Percentiles rank a stretch among this genome's conserved stretches.
Evolutionary conservation across 2,113 vertebrate genomes (phyloP).

Genomic region (Grammomys surdaster): DNA sequence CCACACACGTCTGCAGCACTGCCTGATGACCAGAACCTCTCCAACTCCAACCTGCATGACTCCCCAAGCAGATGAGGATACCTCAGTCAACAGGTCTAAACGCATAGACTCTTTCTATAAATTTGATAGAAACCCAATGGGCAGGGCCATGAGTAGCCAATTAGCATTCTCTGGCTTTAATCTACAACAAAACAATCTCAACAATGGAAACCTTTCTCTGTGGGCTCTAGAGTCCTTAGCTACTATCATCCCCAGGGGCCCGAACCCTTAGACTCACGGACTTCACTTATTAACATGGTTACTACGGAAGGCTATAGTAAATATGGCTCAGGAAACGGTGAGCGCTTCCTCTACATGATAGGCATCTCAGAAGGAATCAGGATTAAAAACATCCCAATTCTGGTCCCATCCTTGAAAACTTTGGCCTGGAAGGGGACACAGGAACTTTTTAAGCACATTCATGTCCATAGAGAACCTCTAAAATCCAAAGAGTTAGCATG

Average conservation of each 20-base stretch:
- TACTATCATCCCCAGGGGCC: background rate
- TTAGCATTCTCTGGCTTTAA: slow-evolving; percentile 24
- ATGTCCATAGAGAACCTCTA: background rate
- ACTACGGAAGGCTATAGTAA: background rate
- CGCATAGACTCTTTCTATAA: background rate
- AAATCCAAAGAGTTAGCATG: background rate
- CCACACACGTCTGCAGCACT: background rate
- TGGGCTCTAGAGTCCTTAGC: background rate
- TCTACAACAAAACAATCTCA: slow-evolving; percentile 14
- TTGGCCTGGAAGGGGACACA: too few relatives aligned
- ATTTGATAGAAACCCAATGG: slow-evolving; percentile 36
- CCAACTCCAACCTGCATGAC: background rate
- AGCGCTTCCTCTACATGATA: background rate
- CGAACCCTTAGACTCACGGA: background rate
- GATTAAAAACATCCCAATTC: background rate
- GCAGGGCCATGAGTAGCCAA: background rate
- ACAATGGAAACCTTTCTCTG: slow-evolving; percentile 23
- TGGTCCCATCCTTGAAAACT: background rate
- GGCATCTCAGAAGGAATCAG: background rate
- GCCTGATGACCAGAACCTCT: background rate
- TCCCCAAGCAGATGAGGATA: background rate
- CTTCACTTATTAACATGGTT: background rate
- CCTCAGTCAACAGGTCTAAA: background rate
- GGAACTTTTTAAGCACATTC: background rate
- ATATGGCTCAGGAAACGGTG: background rate